Evolutionary conservation across 2,888 invertebrate species (phyloP).

Genomic region (Polymixis lichenea): DNA sequence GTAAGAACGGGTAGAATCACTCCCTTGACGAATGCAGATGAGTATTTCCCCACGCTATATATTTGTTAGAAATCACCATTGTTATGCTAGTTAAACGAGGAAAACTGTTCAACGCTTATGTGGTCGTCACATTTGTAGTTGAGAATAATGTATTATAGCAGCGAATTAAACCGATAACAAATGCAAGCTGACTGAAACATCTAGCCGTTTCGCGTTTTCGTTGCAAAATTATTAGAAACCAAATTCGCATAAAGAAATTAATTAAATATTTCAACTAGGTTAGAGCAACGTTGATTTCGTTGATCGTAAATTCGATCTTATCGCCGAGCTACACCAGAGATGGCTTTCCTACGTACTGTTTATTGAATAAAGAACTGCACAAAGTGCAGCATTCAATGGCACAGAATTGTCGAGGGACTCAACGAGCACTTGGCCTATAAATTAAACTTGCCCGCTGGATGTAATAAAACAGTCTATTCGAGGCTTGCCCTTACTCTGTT

Average conservation of each 20-base stretch:
- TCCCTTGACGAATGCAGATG: no score
- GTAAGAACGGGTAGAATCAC: no score
- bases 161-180: constrained; percentile 27
- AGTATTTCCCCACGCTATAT: no score
- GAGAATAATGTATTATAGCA: constrained; percentile 13
- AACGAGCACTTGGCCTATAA: constrained; percentile 44
- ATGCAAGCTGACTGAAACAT: background rate
- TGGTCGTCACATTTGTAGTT: background rate
- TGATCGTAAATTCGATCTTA: constrained; percentile 1
- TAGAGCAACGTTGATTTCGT: background rate
- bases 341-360: background rate
- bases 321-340: background rate
- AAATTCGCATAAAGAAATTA: constrained; percentile 1
- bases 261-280: background rate
- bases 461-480: constrained; percentile 16
- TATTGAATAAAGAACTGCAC: constrained; percentile 12
- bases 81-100: constrained; percentile 6
- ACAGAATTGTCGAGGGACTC: constrained; percentile 21
- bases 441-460: constrained; percentile 29
- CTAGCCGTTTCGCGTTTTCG: background rate
- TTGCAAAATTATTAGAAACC: background rate
- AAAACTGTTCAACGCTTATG: constrained; percentile 3
- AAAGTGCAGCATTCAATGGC: constrained; percentile 4
- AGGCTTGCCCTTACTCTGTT: constrained; percentile 22
- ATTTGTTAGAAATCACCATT: background rate